phyloP scores from a whole-genome alignment of 2,113 vertebrate genomes.

The Petroica traversi region DNA sequence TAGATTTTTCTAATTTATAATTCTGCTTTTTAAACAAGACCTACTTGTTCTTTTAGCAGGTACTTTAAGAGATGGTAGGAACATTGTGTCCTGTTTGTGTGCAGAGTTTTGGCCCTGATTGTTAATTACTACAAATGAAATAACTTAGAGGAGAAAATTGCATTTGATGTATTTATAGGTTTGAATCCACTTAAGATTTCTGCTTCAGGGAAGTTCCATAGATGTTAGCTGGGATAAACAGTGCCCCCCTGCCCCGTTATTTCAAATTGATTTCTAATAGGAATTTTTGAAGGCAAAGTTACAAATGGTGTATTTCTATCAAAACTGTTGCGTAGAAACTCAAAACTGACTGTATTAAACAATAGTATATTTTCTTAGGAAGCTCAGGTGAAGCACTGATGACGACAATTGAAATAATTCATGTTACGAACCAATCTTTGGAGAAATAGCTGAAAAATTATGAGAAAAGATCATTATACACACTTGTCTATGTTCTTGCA shows the following conservation, averaged over 20 bases:
- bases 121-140: neutral
- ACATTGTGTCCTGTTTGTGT: neutral
- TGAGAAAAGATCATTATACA: neutral
- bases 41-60: neutral
- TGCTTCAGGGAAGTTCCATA: neutral
- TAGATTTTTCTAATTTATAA: neutral
- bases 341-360: neutral
- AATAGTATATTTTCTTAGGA: neutral
- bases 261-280: neutral
- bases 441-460: neutral
- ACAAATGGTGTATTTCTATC: neutral
- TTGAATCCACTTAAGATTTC: neutral
- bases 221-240: neutral
- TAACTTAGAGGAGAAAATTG: neutral
- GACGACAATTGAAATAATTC: neutral
- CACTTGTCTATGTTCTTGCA: neutral
- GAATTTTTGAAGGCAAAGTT: neutral
- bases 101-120: neutral
- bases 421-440: neutral
- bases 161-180: neutral
- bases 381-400: neutral
- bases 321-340: neutral
- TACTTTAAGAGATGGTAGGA: neutral
- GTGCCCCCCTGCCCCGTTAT: fast-evolving
- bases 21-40: neutral